A percentile compares a stretch with the other conserved stretches of the same genome.
phyloP scores from a whole-genome alignment of 2,797 vertebrate genomes.

The Sebastes elongatus region DNA sequence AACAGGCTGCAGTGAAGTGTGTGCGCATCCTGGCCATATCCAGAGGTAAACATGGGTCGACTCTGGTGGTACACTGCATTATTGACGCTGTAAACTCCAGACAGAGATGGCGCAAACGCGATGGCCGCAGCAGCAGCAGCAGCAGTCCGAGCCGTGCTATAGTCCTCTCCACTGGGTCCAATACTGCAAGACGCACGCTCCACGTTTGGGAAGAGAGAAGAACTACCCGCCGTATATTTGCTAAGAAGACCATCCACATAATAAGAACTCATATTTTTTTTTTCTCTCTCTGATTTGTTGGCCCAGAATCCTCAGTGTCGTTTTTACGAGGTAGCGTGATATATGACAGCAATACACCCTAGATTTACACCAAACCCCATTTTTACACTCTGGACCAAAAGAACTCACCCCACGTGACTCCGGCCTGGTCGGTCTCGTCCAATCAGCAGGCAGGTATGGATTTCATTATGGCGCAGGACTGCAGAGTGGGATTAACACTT shows the following conservation, averaged over 20 bases:
- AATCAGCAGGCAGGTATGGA: slow-evolving; percentile 82
- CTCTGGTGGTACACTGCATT: slow-evolving; percentile 86
- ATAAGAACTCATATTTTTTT: slow-evolving; percentile 96
- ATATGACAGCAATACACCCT: slow-evolving; percentile 97
- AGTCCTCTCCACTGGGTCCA: slow-evolving; percentile 86
- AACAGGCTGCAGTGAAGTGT: slow-evolving; percentile 87
- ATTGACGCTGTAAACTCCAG: slow-evolving; percentile 90
- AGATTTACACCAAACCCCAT: slow-evolving; percentile 98
- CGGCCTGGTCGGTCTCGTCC: slow-evolving; percentile 84
- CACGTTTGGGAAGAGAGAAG: slow-evolving; percentile 89
- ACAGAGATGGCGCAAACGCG: slow-evolving; percentile 79
- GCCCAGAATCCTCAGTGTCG: slow-evolving; percentile 95
- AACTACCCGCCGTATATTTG: slow-evolving; percentile 90
- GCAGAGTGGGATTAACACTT: slow-evolving; percentile 66
- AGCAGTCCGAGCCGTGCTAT: slow-evolving; percentile 83
- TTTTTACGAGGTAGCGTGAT: slow-evolving; percentile 99
- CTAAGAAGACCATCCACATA: slow-evolving; percentile 93
- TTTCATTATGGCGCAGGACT: slow-evolving; percentile 89
- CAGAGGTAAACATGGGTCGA: slow-evolving; percentile 80
- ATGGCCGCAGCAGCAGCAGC: slow-evolving; percentile 75
- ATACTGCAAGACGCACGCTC: slow-evolving; percentile 88
- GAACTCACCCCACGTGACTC: slow-evolving; percentile 89
- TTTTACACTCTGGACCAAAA: slow-evolving; percentile 92
- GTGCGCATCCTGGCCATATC: slow-evolving; percentile 86
- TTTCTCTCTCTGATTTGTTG: slow-evolving; percentile 93